These are phyloP conservation scores for Paralichthys olivaceus DNA, from an alignment of 2,113 vertebrate species.

Conservation along the genomic window DNA sequence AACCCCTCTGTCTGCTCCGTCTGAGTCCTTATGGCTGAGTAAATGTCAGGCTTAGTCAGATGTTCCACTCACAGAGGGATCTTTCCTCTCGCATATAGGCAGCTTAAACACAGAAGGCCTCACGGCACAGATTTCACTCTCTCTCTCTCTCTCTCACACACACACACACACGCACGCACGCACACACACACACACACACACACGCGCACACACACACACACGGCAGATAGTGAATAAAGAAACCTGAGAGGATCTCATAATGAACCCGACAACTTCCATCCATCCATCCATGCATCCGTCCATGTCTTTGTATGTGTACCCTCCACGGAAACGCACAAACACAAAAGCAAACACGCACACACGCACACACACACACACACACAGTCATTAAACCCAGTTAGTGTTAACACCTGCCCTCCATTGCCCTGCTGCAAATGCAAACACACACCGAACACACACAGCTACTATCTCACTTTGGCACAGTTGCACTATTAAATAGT, in stretches of 20 bases:
- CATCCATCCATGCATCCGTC: conserved; percentile 21
- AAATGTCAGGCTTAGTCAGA: conserved; percentile 81
- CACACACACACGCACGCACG: conserved; percentile 2
- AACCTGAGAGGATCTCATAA: conserved; percentile 57
- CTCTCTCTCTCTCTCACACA: conserved; percentile 1
- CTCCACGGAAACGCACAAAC: conserved; percentile 29
- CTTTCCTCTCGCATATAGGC: conserved; percentile 54
- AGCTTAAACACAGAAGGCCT: conserved; percentile 66
- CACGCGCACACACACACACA: conserved; percentile 17
- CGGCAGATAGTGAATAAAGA: conserved; percentile 47
- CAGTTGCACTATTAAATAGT: conserved; percentile 52
- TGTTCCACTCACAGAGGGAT: conserved; percentile 64
- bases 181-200: conserved; percentile 2
- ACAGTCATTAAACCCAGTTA: conserved; percentile 70
- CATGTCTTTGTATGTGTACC: conserved; percentile 40
- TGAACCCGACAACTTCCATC: conserved; percentile 54
- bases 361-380: conserved; percentile 45
- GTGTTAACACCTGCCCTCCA: conserved; percentile 80
- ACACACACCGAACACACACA: conserved; percentile 54
- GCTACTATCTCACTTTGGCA: conserved; percentile 37
- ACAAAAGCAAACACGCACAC: conserved; percentile 41
- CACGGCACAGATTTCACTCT: conserved; percentile 43
- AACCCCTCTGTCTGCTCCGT: conserved; percentile 66
- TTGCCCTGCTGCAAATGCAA: conserved; percentile 64
- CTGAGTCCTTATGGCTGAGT: conserved; percentile 74